Conservation (phyloP, 1,140 invertebrate species). For the Cardiocondyla obscurior region DNA sequence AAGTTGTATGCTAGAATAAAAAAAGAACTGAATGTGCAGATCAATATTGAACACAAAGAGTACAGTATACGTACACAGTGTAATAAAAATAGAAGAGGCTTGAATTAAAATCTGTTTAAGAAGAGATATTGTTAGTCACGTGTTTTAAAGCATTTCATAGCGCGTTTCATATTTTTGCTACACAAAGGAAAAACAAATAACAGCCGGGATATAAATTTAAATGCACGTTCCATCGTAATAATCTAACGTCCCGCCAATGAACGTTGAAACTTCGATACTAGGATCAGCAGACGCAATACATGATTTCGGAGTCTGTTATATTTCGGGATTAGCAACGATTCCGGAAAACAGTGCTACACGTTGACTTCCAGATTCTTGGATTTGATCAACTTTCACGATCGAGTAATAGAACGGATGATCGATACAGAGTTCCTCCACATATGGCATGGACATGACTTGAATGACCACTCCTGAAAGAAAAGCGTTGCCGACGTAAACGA, state of each 20-base stretch:
- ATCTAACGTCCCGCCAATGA: neutral
- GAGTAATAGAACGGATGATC: constrained; percentile 22
- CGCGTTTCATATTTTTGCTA: neutral
- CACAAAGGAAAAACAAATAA: too few relatives aligned
- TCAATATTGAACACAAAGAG: neutral
- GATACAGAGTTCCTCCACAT: neutral
- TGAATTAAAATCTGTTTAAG: neutral
- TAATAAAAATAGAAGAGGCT: neutral
- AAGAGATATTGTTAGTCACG: neutral
- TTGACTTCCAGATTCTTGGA: neutral
- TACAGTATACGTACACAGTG: neutral
- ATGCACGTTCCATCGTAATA: too few relatives aligned
- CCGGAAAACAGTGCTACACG: neutral
- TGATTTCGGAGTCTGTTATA: neutral
- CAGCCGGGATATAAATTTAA: too few relatives aligned
- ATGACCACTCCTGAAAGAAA: neutral
- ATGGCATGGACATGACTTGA: neutral
- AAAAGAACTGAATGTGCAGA: neutral
- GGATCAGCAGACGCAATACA: neutral
- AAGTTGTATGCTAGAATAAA: neutral
- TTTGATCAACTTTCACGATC: neutral
- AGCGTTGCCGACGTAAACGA: neutral
- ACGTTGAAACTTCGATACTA: neutral
- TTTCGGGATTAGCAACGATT: neutral
- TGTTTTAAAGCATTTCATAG: neutral